Percentiles rank a stretch among this genome's conserved stretches.
These are phyloP conservation scores for Chalcosyrphus nemorum DNA, from an alignment of 2,888 invertebrate species.

Conservation along the genomic window DNA sequence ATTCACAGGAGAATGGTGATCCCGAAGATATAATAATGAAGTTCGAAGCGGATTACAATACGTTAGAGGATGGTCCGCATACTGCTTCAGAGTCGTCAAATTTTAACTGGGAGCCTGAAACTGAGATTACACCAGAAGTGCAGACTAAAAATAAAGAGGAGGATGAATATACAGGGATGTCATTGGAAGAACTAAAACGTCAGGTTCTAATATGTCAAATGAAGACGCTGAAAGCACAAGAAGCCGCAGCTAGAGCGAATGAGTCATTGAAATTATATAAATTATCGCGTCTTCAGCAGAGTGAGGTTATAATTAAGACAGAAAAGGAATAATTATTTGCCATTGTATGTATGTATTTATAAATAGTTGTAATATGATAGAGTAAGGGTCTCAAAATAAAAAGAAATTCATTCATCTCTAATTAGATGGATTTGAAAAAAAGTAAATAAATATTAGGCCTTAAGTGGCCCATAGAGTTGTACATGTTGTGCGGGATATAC, in stretches of 20 bases:
- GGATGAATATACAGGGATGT: background rate
- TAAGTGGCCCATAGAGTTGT: no score
- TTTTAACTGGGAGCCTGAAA: background rate
- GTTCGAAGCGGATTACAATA: background rate
- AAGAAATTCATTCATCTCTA: background rate
- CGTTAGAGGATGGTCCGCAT: background rate
- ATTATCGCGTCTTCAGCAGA: background rate
- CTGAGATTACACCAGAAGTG: background rate
- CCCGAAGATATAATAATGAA: background rate
- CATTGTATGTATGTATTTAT: background rate
- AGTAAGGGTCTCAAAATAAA: background rate
- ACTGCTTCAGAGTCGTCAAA: background rate
- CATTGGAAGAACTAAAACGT: conserved; percentile 7
- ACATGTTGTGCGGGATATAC: no score
- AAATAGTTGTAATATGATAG: background rate
- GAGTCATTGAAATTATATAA: background rate
- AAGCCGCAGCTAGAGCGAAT: conserved; percentile 8
- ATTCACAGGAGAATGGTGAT: background rate
- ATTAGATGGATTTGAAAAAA: no score
- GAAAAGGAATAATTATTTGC: background rate
- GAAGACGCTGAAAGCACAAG: background rate
- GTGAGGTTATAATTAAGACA: background rate
- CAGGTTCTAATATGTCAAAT: background rate
- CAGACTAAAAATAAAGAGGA: background rate
- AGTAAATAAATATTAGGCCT: no score